Evolutionary conservation across 2,888 invertebrate genomes (phyloP), one percentile per base, ranked within the genome.

Genomic region (Eupithecia vulgata): DNA sequence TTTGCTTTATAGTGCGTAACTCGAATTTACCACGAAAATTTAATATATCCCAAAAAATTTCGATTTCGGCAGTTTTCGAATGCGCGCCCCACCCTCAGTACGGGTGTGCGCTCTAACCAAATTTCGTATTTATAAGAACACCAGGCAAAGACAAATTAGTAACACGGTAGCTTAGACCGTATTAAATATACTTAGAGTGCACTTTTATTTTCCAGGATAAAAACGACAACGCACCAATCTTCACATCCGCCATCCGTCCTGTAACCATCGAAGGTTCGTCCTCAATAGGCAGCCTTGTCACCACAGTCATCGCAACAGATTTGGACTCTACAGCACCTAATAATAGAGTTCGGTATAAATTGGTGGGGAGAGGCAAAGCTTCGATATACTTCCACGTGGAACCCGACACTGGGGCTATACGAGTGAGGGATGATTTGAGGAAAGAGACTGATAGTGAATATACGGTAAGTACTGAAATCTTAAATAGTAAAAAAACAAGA

Each of bases 361-460:
- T 98, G 69, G 97, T 97, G 8, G 98, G 98, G 0, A 94, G 97
- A 30, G 97, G 97, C 34, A 97, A 97, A 85, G 97, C 98, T 0
- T 95, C 95, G 0, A 97, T 97, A 82, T 98, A 97, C 88, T 99
- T 99, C 94, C 96, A 97, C 80, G 97, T 99, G 10, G 98, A 98
- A 87, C 96, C 97, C 0, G 97, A 98, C 75, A 96, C 96, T 0
- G 99, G 98, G 0, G 96, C 96, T 0, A 92, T 99, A 25, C 95
- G 96, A 70, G 96, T 98, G 0, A 95, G 97, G 40, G 98, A 98
- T 85, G 98, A 98, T 86, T 88, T 98, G 69, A 95, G 97, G 72
- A 98, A 98, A 88, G 98, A 98, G 88, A 96, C 97, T 13, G 97
- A 97, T 84, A 97, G 97, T 59, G 98, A 98, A 92, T 98, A 98